Evolutionary conservation across 2,113 vertebrate genomes (phyloP), one percentile per base, ranked within the genome.

Genomic region (Hypomesus transpacificus): DNA sequence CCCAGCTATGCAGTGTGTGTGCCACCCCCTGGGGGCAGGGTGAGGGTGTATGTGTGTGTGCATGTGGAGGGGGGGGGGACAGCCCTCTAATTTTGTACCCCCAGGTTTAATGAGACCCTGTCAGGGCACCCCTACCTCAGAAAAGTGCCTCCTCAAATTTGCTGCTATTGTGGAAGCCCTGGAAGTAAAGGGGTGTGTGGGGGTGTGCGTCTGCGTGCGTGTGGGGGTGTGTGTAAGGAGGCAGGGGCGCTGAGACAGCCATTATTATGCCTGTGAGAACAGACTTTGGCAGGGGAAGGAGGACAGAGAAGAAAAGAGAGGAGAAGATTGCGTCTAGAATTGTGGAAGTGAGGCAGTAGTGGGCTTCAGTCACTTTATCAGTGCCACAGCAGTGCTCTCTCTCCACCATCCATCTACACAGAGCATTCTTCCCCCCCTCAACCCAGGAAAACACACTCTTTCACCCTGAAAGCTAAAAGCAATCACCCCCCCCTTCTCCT

Each of bases 361-460:
- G 84, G 86, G 85, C 81, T 79, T 86, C 84, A 85, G 82, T 89
- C 88, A 90, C 88, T 90, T 89, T 89, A 89, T 89, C 88, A 89
- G 87, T 87, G 88, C 88, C 88, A 85, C 75, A 79, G 80, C 81
- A 83, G 83, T 68, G 69, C 73, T 74, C 86, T 65, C 83, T 75
- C 77, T 71, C 84, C 78, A 46, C 39, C 39, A 46, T 46, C 78
- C 85, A 85, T 88, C 84, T 81, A 80, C 87, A 61, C 81, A 9
- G 80, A 89, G 81, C 75, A 79, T 82, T 82, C 84, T 73, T 72
- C 68, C 14, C 69, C 77, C 61, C 77, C 75, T 82, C 78, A 70
- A 73, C 83, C 73, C 76, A 83, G 59, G 71, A 82, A 76, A 84
- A 81, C 80, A 85, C 83, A 84, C 75, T 75, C 66, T 63, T 73